Conservation (phyloP, 2,888 invertebrate genomes). For the Abscondita cerata region DNA sequence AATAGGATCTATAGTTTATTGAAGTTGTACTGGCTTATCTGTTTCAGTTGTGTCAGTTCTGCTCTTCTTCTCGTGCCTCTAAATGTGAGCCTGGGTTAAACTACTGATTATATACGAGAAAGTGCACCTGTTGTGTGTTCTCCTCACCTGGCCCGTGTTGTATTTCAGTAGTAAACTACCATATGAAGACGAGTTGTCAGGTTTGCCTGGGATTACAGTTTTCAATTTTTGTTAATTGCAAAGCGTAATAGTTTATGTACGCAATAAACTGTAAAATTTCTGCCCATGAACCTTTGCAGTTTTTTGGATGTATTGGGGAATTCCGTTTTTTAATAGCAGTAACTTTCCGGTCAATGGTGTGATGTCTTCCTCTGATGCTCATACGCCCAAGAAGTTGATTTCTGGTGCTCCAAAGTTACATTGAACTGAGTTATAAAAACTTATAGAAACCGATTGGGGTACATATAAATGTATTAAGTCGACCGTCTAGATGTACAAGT, state of each 20-base stretch:
- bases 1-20: too few species aligned
- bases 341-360: too few species aligned
- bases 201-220: conserved; percentile 35
- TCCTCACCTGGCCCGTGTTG: conserved; percentile 12
- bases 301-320: too few species aligned
- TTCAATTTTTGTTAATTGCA: conserved; percentile 46
- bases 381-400: too few species aligned
- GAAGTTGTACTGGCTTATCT: too few species aligned
- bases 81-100: neutral
- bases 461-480: too few species aligned
- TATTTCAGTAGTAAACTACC: conserved; percentile 25
- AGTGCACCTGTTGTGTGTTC: conserved; percentile 6
- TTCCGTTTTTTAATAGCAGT: too few species aligned
- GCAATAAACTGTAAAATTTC: conserved; percentile 6
- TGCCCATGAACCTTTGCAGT: conserved; percentile 2
- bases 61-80: neutral
- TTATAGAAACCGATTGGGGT: too few species aligned
- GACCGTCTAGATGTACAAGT: too few species aligned
- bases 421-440: too few species aligned
- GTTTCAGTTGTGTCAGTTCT: neutral
- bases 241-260: conserved; percentile 38
- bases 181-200: conserved; percentile 20
- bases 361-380: too few species aligned
- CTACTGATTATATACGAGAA: neutral
- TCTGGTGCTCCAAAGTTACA: too few species aligned